These are phyloP conservation scores for Oscheius sp. DNA, from an alignment of 2,888 invertebrate genomes.

Conservation along the genomic window DNA sequence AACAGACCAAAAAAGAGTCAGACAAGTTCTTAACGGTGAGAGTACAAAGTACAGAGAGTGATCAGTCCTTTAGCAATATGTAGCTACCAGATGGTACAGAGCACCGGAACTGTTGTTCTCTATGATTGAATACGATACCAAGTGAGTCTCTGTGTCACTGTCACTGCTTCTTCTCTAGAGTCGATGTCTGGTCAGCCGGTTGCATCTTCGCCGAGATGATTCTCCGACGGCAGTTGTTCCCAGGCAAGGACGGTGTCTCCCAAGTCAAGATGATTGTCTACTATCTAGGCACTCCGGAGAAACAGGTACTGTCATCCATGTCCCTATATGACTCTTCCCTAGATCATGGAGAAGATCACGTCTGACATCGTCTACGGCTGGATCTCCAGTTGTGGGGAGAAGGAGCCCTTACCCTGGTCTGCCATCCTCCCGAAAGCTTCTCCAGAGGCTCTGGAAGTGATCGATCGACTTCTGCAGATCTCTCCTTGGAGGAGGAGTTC, in stretches of 20 bases:
- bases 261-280: slow-evolving; percentile 75
- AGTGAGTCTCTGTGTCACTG: slow-evolving; percentile 44
- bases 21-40: slow-evolving; percentile 60
- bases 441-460: slow-evolving; percentile 71
- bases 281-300: slow-evolving; percentile 75
- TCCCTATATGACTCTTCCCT: background rate
- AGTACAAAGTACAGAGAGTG: background rate
- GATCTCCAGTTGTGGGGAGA: slow-evolving; percentile 66
- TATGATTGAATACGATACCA: slow-evolving; percentile 74
- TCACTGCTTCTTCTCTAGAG: slow-evolving; percentile 59
- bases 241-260: slow-evolving; percentile 69
- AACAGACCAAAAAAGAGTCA: slow-evolving; percentile 47
- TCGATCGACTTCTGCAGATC: slow-evolving; percentile 68
- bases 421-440: slow-evolving; percentile 75
- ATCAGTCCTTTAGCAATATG: slow-evolving; percentile 74
- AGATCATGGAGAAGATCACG: slow-evolving; percentile 62
- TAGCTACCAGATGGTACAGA: slow-evolving; percentile 74
- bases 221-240: slow-evolving; percentile 76
- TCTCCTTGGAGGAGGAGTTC: slow-evolving; percentile 75
- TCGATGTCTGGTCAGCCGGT: slow-evolving; percentile 77
- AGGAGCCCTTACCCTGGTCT: slow-evolving; percentile 72
- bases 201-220: slow-evolving; percentile 77
- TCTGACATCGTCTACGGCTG: slow-evolving; percentile 74
- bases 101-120: slow-evolving; percentile 76
- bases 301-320: slow-evolving; percentile 44